phyloP scores from a whole-genome alignment of 2,888 invertebrate species.

The Plutella xylostella region DNA sequence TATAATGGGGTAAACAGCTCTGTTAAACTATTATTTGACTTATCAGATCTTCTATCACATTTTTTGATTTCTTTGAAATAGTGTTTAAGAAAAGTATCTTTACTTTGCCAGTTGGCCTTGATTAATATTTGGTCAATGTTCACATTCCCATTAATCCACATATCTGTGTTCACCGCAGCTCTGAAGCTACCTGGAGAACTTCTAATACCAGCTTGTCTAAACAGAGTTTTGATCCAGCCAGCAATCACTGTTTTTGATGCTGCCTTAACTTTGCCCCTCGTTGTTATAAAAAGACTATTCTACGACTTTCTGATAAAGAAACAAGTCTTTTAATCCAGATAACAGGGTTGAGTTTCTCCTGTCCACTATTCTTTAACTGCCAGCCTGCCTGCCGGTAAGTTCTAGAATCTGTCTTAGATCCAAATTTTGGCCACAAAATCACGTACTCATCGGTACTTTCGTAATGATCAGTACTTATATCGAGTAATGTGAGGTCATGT shows the following conservation, averaged over 20 bases:
- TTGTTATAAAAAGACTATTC: conserved; percentile 10
- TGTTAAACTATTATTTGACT: too few species aligned
- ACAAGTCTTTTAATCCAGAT: conserved; percentile 11
- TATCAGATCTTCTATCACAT: background rate
- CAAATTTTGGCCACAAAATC: conserved; percentile 15
- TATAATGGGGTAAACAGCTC: too few species aligned
- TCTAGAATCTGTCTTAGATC: conserved; percentile 19
- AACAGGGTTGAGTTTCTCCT: conserved; percentile 10
- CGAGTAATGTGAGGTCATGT: conserved; percentile 12
- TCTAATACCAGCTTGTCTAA: conserved; percentile 8
- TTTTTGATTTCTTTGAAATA: background rate
- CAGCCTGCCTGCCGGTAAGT: conserved; percentile 18
- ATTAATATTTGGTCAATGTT: background rate
- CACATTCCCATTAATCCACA: background rate
- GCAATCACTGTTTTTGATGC: conserved; percentile 16
- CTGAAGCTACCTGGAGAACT: conserved; percentile 12
- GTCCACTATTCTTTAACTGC: conserved; percentile 11
- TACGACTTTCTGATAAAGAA: background rate
- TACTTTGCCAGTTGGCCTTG: background rate
- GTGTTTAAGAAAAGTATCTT: background rate
- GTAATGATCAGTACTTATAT: background rate
- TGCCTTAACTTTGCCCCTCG: conserved; percentile 9
- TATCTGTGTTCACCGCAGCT: background rate
- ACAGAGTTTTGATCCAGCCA: conserved; percentile 13
- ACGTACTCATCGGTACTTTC: conserved; percentile 6